phyloP scores from a whole-genome alignment of 2,113 vertebrate species.

The Rhineura floridana region DNA sequence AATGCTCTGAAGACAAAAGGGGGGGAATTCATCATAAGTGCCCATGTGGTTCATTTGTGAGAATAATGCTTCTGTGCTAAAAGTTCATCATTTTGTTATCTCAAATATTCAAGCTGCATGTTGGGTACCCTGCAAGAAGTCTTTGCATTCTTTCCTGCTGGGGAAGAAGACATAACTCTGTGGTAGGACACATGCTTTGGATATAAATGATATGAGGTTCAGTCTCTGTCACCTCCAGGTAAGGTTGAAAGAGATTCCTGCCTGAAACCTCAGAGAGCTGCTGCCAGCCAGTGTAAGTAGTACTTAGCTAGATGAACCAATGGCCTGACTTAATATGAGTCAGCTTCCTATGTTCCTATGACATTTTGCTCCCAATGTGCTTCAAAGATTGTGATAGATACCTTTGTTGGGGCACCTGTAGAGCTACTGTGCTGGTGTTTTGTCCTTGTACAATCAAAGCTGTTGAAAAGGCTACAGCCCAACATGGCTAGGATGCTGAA shows the following conservation, averaged over 20 bases:
- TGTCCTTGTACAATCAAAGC: not conserved
- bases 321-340: not conserved
- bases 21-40: not conserved
- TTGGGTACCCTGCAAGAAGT: not conserved
- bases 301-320: not conserved
- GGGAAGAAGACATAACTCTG: not conserved
- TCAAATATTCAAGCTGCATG: rapidly evolving
- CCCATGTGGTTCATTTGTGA: not conserved
- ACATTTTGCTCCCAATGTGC: not conserved
- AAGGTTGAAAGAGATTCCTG: not conserved
- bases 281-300: not conserved
- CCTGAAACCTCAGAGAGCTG: not conserved
- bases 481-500: not conserved
- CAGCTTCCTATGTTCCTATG: not conserved
- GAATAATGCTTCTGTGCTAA: not conserved
- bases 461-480: not conserved
- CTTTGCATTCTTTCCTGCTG: not conserved
- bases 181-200: not conserved
- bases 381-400: not conserved
- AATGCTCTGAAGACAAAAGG: not conserved
- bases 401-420: not conserved
- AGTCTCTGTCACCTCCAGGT: not conserved
- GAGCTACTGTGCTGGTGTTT: not conserved
- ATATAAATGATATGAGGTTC: not conserved
- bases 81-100: not conserved